phyloP scores from a whole-genome alignment of 2,797 vertebrate species.

The Adrianichthys oophorus region DNA sequence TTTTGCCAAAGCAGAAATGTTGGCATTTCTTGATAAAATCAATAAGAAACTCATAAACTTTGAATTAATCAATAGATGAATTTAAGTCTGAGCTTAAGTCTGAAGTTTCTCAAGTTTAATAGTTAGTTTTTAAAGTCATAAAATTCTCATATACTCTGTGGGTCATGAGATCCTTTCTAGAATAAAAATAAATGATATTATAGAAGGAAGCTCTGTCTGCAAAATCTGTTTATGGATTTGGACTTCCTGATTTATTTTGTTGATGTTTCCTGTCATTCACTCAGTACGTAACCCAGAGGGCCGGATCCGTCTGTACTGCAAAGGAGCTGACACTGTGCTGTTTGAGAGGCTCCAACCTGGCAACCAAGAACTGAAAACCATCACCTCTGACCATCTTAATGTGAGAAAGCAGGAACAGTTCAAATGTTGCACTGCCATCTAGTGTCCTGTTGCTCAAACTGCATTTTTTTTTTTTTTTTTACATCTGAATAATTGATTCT shows the following conservation, averaged over 20 bases:
- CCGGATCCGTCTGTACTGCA: constrained; percentile 91
- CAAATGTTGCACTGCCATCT: constrained; percentile 47
- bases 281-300: constrained; percentile 89
- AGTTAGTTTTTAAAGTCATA: no score
- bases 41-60: no score
- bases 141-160: no score
- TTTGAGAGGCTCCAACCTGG: constrained; percentile 84
- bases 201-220: no score
- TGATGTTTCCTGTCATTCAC: not conserved
- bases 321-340: constrained; percentile 92
- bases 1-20: no score
- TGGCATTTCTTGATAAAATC: no score
- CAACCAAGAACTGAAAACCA: constrained; percentile 82
- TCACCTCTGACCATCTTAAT: constrained; percentile 91
- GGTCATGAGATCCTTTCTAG: no score
- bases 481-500: no score
- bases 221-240: not conserved
- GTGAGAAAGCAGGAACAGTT: constrained; percentile 66
- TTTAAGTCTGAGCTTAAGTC: no score
- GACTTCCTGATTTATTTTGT: not conserved
- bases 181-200: no score
- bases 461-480: not conserved
- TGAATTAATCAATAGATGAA: no score
- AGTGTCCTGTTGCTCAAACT: constrained; percentile 25
- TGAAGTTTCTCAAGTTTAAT: no score